These are phyloP conservation scores for Teleopsis dalmanni DNA, from an alignment of 1,140 invertebrate genomes.

Conservation along the genomic window DNA sequence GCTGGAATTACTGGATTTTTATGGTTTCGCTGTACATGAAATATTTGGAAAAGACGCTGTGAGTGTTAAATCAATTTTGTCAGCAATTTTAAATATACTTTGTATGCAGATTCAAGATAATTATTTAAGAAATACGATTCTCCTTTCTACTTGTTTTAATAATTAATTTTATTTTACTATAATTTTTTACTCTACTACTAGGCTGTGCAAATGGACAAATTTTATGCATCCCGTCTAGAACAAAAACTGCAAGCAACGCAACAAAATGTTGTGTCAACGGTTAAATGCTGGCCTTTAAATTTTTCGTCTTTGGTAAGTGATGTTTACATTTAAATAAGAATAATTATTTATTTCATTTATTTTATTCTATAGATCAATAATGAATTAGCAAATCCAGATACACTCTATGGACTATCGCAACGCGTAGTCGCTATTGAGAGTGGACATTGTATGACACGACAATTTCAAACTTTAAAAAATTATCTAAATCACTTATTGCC, in stretches of 20 bases:
- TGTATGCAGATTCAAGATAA: too few relatives aligned
- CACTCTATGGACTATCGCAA: conserved; percentile 73
- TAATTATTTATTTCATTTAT: not conserved
- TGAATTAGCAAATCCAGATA: conserved; percentile 61
- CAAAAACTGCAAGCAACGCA: conserved; percentile 67
- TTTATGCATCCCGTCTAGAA: conserved; percentile 63
- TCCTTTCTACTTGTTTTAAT: too few relatives aligned
- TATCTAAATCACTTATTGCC: conserved; percentile 71
- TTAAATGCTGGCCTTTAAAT: conserved; percentile 39
- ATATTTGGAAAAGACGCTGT: conserved; percentile 78
- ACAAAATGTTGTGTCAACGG: conserved; percentile 50
- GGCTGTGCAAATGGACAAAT: conserved; percentile 47
- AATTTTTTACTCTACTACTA: conserved; percentile 16
- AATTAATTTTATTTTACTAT: too few relatives aligned
- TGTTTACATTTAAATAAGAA: not conserved
- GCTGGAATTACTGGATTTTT: conserved; percentile 93
- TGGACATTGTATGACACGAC: conserved; percentile 78
- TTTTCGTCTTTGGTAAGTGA: conserved; percentile 35
- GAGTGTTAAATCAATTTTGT: too few relatives aligned
- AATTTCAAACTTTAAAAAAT: conserved; percentile 73
- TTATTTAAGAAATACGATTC: too few relatives aligned
- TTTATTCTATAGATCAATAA: conserved; percentile 39
- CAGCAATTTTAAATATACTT: too few relatives aligned
- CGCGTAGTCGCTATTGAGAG: conserved; percentile 89
- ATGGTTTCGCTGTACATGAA: conserved; percentile 82